Evolutionary conservation across 2,888 invertebrate species (phyloP), one percentile per base, ranked within the genome.

Genomic region (Argyresthia goedartella): DNA sequence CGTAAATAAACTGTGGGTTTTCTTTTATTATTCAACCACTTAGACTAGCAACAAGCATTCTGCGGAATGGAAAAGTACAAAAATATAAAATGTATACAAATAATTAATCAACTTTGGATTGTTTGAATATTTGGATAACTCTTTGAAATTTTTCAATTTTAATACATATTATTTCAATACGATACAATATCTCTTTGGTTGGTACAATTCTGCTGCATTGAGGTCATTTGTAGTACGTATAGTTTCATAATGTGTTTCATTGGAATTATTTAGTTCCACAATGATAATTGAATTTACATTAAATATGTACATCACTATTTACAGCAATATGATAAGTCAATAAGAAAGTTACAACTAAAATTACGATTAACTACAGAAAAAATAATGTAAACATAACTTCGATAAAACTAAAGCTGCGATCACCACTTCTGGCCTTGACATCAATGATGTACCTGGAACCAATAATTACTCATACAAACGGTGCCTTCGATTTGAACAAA

Each of bases 381-480:
- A 25, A 25, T 25, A 25, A 25, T 25, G 25, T 25, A 25, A 25
- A 25, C 2, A 25, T 25, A 25, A 25, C 25, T 25, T 25, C 25
- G 25, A 25, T 25, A 25, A 25, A 25, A 25, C 10, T 16, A n/a
- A 14, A 0, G 44, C 14, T 10, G 15, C 15, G 7, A 44, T 44
- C 10, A 65, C 41, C 36, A 61, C 55, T 13, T 53, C 36, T 8
- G 58, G 52, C 8, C 61, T 52, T 0, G 57, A 53, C 1, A 54
- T 39, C 14, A 50, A 44, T 10, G 54, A 48, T 36, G 52, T 41
- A 53, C 62, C 70, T 70, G 67, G 33, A 61, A 63, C 55, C 50
- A 56, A 52, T 35, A 56, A 55, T 54, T 42, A 51, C 39, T n/a
- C n/a, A n/a, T n/a, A n/a, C 48, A 11, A 39, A 48, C n/a, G 11